phyloP scores from a whole-genome alignment of 2,797 vertebrate species.

The Lepus townsendii region DNA sequence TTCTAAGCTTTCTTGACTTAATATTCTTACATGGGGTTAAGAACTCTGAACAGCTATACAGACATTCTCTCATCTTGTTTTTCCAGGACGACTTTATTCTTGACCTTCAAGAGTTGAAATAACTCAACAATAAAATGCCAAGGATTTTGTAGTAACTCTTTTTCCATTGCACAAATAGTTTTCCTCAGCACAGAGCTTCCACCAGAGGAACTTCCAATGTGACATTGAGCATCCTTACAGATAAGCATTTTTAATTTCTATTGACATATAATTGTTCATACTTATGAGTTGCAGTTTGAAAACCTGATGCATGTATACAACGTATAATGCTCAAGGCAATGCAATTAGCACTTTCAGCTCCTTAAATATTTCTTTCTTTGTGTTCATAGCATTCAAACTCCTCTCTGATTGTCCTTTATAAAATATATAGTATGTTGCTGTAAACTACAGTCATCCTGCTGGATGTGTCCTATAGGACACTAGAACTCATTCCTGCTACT shows the following conservation, averaged over 20 bases:
- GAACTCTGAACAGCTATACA: slow-evolving; percentile 53
- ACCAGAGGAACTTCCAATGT: neutral
- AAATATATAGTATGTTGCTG: too few species aligned
- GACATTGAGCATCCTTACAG: neutral
- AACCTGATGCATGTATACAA: too few species aligned
- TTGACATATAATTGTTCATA: too few species aligned
- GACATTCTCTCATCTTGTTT: slow-evolving; percentile 32
- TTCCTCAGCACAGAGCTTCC: slow-evolving; percentile 4
- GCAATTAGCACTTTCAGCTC: too few species aligned
- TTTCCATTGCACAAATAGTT: neutral
- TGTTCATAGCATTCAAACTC: too few species aligned
- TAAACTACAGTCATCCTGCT: too few species aligned
- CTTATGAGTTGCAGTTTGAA: too few species aligned
- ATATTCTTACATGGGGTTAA: slow-evolving; percentile 67
- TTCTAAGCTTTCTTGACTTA: slow-evolving; percentile 62
- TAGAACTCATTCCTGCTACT: too few species aligned
- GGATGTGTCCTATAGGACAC: too few species aligned
- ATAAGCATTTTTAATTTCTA: neutral
- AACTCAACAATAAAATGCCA: slow-evolving; percentile 39
- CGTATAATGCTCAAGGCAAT: too few species aligned
- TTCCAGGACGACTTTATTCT: slow-evolving; percentile 59
- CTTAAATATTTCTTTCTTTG: too few species aligned
- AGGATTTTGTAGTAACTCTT: slow-evolving; percentile 33
- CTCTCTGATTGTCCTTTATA: too few species aligned
- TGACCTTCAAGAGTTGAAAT: slow-evolving; percentile 62